phyloP scores from a whole-genome alignment of 2,888 invertebrate species.

The Mythimna loreyi region DNA sequence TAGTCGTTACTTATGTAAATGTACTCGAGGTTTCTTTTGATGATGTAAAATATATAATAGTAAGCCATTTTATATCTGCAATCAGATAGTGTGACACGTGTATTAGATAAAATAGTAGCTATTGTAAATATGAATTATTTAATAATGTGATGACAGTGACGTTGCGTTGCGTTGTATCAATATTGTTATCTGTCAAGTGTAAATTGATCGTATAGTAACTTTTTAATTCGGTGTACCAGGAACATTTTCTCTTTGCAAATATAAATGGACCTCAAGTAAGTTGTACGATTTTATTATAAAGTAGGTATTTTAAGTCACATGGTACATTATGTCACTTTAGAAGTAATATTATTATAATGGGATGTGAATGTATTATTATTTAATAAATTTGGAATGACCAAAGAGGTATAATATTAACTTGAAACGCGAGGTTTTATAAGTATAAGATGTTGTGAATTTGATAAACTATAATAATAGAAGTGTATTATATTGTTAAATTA shows the following conservation, averaged over 20 bases:
- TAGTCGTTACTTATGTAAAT: slow-evolving; percentile 79
- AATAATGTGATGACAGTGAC: slow-evolving; percentile 17
- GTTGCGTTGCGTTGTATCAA: slow-evolving; percentile 23
- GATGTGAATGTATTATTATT: slow-evolving; percentile 55
- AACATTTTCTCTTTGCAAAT: slow-evolving; percentile 53
- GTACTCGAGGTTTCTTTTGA: slow-evolving; percentile 68
- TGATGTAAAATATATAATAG: slow-evolving; percentile 62
- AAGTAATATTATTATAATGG: slow-evolving; percentile 36
- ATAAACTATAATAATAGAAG: slow-evolving; percentile 73
- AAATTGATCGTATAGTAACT: slow-evolving; percentile 19
- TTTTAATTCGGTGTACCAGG: slow-evolving; percentile 27
- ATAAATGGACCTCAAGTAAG: slow-evolving; percentile 52
- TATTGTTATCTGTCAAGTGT: slow-evolving; percentile 45
- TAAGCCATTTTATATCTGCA: slow-evolving; percentile 61
- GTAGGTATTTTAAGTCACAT: slow-evolving; percentile 54
- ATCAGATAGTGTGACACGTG: slow-evolving; percentile 41
- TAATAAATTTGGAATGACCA: slow-evolving; percentile 81
- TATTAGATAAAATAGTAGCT: slow-evolving; percentile 47
- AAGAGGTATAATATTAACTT: slow-evolving; percentile 80
- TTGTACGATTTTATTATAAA: slow-evolving; percentile 49
- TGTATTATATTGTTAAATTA: slow-evolving; percentile 76
- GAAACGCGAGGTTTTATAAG: slow-evolving; percentile 67
- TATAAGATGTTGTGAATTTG: slow-evolving; percentile 84
- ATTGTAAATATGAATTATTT: slow-evolving; percentile 53
- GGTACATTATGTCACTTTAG: slow-evolving; percentile 51